Base-by-base conservation (phyloP, 2,888 invertebrate genomes). In the Spisula subtruncata region DNA sequence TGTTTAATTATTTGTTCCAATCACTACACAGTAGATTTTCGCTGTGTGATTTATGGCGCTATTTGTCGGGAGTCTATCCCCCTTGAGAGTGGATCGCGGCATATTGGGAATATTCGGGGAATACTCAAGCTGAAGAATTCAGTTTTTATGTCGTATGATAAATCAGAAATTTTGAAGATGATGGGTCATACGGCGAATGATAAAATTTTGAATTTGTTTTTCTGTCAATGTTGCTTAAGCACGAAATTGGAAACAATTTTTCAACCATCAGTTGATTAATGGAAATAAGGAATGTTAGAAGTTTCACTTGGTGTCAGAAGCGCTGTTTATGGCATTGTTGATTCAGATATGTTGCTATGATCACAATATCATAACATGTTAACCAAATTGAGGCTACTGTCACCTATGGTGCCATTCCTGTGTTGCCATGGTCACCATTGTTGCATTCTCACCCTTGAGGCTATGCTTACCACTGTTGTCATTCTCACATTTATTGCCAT, bases 1-100 rank as follows among this genome's bases (percentile, higher is more conserved):
- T 66, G n/a, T 66, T 66, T 10, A 66, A n/a, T 66, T n/a, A 66
- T 66, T 66, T 25, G 60, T 66, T 66, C 60, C 25, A 25, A 66
- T 66, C 60, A 5, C 12, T 25, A n/a, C 60, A 66, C 60, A 25
- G 20, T 25, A 66, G 10, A 25, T 66, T n/a, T 25, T 66, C 60
- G 10, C 60, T n/a, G 25, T 12, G 25, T 66, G 60, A 66, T 66
- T 66, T 66, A 66, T 25, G n/a, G 25, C 12, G 10, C 25, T n/a
- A 6, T 66, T 66, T 25, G 60, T n/a, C 25, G 4, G n/a, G n/a
- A n/a, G 60, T n/a, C 25, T 66, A 66, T 66, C 60, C n/a, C 60
- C 60, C 60, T 8, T 66, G 60, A 66, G 60, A 60, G 41, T 41
- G 41, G 41, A 41, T 41, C 41, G 41, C 41, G 41, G 41, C 2